Evolutionary conservation across 2,113 vertebrate genomes (phyloP).

Genomic region (Pachycephala philippinensis): DNA sequence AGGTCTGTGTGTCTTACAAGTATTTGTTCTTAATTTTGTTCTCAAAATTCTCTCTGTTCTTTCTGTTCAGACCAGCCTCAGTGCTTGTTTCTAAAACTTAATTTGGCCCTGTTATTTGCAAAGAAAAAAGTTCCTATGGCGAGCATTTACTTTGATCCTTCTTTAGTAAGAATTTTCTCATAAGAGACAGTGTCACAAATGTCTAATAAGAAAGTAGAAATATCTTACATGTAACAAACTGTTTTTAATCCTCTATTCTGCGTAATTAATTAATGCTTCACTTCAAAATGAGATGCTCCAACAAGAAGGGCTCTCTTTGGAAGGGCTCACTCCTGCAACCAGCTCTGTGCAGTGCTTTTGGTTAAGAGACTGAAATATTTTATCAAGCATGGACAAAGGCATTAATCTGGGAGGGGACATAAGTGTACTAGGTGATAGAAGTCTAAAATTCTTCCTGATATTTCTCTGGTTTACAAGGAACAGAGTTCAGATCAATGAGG

Average conservation of each 20-base stretch:
- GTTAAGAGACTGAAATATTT: background rate
- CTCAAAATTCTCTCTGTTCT: background rate
- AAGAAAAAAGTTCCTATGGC: background rate
- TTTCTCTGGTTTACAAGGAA: background rate
- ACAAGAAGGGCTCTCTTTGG: background rate
- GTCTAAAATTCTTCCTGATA: background rate
- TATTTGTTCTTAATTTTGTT: background rate
- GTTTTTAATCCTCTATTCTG: background rate
- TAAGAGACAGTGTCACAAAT: background rate
- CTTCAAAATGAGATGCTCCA: background rate
- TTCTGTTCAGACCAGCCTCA: background rate
- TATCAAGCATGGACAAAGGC: background rate
- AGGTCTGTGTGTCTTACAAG: background rate
- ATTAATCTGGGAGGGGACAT: background rate
- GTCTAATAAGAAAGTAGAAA: background rate
- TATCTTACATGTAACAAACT: background rate
- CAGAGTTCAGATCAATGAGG: background rate
- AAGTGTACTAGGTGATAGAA: background rate
- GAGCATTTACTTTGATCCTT: background rate
- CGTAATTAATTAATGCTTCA: background rate
- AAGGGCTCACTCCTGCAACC: background rate
- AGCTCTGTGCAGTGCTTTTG: background rate
- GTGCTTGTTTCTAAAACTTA: background rate
- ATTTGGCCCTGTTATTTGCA: background rate
- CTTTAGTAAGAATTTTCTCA: background rate